Percentiles rank a stretch among this genome's conserved stretches.
These are phyloP conservation scores for Botia kubotai DNA, from an alignment of 2,797 vertebrate genomes.

Conservation along the genomic window DNA sequence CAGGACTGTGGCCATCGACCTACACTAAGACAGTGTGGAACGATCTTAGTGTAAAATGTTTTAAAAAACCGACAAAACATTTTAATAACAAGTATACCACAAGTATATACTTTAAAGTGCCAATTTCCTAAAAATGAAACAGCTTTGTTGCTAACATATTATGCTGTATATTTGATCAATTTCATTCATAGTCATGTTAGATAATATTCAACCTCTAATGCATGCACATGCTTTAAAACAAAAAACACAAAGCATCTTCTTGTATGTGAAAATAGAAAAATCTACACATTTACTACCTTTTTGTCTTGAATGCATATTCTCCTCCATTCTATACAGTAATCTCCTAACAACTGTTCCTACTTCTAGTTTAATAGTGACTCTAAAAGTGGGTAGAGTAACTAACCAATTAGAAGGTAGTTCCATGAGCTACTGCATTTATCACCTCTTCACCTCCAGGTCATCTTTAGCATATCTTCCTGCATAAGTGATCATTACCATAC, in stretches of 20 bases:
- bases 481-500: neutral
- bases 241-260: neutral
- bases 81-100: no score
- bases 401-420: neutral
- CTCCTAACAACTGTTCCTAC: neutral
- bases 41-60: neutral
- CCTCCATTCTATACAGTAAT: neutral
- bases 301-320: neutral
- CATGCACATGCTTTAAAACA: no score
- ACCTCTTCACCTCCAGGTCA: neutral
- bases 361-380: neutral
- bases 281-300: neutral
- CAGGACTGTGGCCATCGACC: constrained; percentile 33
- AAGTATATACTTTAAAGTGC: neutral
- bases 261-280: neutral
- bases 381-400: neutral
- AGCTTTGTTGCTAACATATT: neutral
- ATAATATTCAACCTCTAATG: no score
- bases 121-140: neutral
- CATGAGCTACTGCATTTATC: neutral
- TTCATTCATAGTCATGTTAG: no score
- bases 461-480: neutral
- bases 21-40: constrained; percentile 12
- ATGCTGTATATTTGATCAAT: no score
- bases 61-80: neutral